phyloP scores from a whole-genome alignment of 2,888 invertebrate species.

The Rhimphoctona megacephalus region DNA sequence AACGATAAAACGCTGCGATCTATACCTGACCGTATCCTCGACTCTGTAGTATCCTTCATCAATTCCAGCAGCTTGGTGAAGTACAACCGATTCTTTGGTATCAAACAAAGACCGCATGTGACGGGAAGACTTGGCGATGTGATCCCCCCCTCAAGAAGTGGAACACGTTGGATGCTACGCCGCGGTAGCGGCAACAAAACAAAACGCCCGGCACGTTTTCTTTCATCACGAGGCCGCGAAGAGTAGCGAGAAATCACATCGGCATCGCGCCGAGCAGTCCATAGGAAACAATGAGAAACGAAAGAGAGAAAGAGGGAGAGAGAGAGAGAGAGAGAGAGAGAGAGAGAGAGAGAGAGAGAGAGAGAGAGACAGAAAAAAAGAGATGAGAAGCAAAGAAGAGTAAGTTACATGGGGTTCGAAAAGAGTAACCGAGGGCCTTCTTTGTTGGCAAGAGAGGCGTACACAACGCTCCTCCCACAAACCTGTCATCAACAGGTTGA shows the following conservation, averaged over 20 bases:
- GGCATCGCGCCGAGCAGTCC: constrained; percentile 39
- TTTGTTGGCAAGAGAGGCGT: constrained; percentile 63
- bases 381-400: constrained; percentile 46
- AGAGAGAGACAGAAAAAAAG: neutral
- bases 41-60: constrained; percentile 9
- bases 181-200: constrained; percentile 27
- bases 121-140: neutral
- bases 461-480: constrained; percentile 64
- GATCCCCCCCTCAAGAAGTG: constrained; percentile 45
- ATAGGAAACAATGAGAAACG: constrained; percentile 55
- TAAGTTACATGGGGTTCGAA: constrained; percentile 42
- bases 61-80: constrained; percentile 29
- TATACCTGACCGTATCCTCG: neutral
- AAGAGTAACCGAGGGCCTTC: constrained; percentile 51
- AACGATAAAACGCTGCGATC: constrained; percentile 22
- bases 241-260: constrained; percentile 53
- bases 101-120: constrained; percentile 31
- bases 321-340: neutral
- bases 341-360: neutral
- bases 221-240: constrained; percentile 46
- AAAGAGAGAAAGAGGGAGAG: constrained; percentile 21
- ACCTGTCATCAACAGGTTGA: constrained; percentile 69
- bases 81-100: constrained; percentile 20
- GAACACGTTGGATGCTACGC: constrained; percentile 55
- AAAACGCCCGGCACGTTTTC: constrained; percentile 48